Percentiles rank a stretch among this genome's conserved stretches.
Conservation (phyloP, 2,888 invertebrate genomes). For the Tetranychus truncatus region DNA sequence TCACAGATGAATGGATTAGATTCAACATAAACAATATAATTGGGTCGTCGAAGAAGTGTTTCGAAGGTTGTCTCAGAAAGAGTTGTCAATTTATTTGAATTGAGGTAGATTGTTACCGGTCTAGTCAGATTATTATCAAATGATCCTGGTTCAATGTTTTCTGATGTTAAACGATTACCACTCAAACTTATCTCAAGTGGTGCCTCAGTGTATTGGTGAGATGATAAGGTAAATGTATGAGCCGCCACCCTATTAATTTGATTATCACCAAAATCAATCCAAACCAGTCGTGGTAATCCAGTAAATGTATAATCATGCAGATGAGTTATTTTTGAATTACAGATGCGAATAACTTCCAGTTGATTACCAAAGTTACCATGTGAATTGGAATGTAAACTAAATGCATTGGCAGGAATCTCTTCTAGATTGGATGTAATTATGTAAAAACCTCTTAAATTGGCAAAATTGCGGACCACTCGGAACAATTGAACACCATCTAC, state of each 20-base stretch:
- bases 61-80: not conserved
- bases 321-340: conserved; percentile 7
- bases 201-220: not conserved
- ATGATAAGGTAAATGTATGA: not conserved
- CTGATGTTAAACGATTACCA: not conserved
- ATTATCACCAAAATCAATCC: conserved; percentile 14
- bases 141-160: not conserved
- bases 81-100: conserved; percentile 2
- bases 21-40: not conserved
- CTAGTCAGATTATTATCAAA: not conserved
- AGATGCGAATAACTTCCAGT: conserved; percentile 6
- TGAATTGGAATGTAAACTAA: not conserved
- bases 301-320: conserved; percentile 1
- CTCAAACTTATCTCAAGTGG: conserved; percentile 12
- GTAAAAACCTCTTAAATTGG: conserved; percentile 2
- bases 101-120: not conserved
- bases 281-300: not conserved
- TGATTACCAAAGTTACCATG: not conserved
- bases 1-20: conserved; percentile 8
- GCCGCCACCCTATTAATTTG: not conserved
- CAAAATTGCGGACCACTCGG: conserved; percentile 2
- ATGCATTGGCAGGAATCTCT: not conserved
- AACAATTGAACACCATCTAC: conserved; percentile 12
- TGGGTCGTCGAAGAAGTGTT: not conserved
- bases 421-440: conserved; percentile 8